Evolutionary conservation across 2,113 vertebrate genomes (phyloP).

Genomic region (Talpa occidentalis): DNA sequence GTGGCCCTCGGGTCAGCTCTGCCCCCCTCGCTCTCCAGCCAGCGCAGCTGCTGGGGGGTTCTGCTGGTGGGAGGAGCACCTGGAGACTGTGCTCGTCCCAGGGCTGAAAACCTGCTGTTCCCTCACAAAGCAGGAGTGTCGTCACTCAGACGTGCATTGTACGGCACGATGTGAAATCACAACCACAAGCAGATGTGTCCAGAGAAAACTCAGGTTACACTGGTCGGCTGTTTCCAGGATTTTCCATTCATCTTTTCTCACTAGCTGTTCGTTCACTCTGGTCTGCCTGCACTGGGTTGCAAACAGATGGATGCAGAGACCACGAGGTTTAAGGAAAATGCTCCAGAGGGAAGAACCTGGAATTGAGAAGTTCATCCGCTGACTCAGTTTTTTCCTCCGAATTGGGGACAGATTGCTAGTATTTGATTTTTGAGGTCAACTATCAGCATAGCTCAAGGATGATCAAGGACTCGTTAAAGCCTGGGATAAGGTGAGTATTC

Average conservation of each 20-base stretch:
- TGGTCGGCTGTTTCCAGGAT: neutral
- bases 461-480: neutral
- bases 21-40: neutral
- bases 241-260: neutral
- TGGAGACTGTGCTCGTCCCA: fast-evolving
- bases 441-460: neutral
- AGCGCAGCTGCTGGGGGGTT: neutral
- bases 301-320: neutral
- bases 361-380: neutral
- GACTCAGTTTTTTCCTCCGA: neutral
- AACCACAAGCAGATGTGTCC: neutral
- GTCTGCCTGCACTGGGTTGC: neutral
- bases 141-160: neutral
- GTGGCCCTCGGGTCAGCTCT: neutral
- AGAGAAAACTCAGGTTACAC: neutral
- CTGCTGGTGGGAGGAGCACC: neutral
- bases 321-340: neutral
- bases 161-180: neutral
- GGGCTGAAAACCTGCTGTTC: neutral
- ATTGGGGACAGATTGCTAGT: neutral
- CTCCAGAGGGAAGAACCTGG: neutral
- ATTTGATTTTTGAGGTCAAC: neutral
- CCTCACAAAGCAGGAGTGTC: neutral
- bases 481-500: neutral
- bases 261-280: neutral